Base-by-base conservation (phyloP, 2,888 invertebrate species). In the Catocala fraxini region DNA sequence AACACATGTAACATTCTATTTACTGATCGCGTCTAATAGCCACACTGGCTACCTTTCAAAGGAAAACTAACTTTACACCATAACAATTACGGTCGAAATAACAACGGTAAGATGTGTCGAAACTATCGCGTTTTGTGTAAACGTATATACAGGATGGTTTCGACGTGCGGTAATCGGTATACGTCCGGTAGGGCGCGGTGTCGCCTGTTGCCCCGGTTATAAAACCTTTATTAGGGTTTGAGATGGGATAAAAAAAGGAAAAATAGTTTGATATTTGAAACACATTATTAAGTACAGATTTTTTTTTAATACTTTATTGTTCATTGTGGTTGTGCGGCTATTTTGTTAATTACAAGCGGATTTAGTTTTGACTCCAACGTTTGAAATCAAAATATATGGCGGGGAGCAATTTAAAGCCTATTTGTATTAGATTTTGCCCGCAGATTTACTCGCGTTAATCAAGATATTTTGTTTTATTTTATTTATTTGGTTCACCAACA, bases 201-300 rank as follows among this genome's bases (percentile, higher is more conserved):
- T 66, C 74, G 82, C 85, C 81, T 86, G 84, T 84, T 85, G 82
- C 83, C 74, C 73, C 60, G 56, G 59, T 69, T 75, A 81, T 83
- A 82, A 84, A 82, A 77, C 76, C 78, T 80, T 84, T 86, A 86
- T 86, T 83, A 82, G 68, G 76, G 76, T 74, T 58, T 63, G 59
- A 66, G 75, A 62, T 71, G 76, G 65, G 62, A 73, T 71, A 76
- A 75, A 77, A 79, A 71, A 71, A 71, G 70, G 70, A 63, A 68
- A 76, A 81, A 78, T 6, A 72, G 73, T 77, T 79, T 73, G 70
- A 76, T 73, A 75, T 74, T 60, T 64, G 62, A 69, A 71, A 74
- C 68, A 64, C 54, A 48, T 72, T 77, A 75, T 69, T 68, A 54
- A 49, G 49, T 59, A 67, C 59, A 64, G 49, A 59, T 42, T 66